A percentile compares a stretch with the other conserved stretches of the same genome.
Conservation (phyloP, 2,797 vertebrate genomes). For the Bryconaethiops microstoma region DNA sequence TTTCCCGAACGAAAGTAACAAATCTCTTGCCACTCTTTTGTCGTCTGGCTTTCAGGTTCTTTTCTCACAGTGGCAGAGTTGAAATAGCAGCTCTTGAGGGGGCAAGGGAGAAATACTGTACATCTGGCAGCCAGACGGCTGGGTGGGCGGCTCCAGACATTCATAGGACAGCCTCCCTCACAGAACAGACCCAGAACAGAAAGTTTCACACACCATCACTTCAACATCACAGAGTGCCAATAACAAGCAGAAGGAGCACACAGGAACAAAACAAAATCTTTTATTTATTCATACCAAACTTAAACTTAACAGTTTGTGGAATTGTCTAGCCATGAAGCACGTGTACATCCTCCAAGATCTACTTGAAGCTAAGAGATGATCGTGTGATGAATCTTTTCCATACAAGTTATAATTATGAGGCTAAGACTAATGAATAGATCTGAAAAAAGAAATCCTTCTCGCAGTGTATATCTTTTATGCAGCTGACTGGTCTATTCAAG, state of each 20-base stretch:
- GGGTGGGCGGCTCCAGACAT: slow-evolving; percentile 55
- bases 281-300: neutral
- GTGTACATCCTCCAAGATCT: neutral
- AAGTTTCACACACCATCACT: slow-evolving; percentile 40
- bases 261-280: neutral
- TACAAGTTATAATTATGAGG: neutral
- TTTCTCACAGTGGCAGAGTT: slow-evolving; percentile 48
- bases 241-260: neutral
- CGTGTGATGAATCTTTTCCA: neutral
- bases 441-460: slow-evolving; percentile 12
- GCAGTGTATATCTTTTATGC: slow-evolving; percentile 26
- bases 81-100: slow-evolving; percentile 40
- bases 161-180: slow-evolving; percentile 47
- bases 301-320: neutral
- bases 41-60: slow-evolving; percentile 41
- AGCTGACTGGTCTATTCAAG: slow-evolving; percentile 37
- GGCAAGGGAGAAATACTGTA: slow-evolving; percentile 52
- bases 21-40: slow-evolving; percentile 14
- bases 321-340: neutral
- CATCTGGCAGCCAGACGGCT: slow-evolving; percentile 61
- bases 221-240: slow-evolving; percentile 35
- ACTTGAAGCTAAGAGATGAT: neutral
- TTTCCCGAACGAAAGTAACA: neutral
- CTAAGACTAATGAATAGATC: slow-evolving; percentile 8
- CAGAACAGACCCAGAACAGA: slow-evolving; percentile 35